A percentile compares a stretch with the other conserved stretches of the same genome.
Evolutionary conservation across 2,113 vertebrate species (phyloP).

Genomic region (Pavo muticus): DNA sequence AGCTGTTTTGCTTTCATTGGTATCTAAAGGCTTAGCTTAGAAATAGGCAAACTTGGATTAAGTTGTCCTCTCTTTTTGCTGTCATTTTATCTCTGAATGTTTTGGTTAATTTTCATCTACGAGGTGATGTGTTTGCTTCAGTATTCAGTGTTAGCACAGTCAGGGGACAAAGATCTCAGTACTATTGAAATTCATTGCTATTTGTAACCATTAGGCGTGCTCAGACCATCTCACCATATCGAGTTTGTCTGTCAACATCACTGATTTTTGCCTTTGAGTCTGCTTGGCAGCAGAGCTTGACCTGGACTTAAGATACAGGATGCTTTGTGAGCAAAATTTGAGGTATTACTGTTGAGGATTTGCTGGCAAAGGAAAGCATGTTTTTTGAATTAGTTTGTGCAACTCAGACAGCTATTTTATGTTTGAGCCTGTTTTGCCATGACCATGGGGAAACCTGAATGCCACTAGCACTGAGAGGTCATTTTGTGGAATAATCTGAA

Average conservation of each 20-base stretch:
- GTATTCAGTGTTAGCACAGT: not conserved
- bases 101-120: not conserved
- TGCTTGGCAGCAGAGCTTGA: not conserved
- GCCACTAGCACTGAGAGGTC: not conserved
- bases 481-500: not conserved
- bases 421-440: not conserved
- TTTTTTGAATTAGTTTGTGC: not conserved
- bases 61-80: not conserved
- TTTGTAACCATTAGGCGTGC: not conserved
- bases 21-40: not conserved
- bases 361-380: not conserved
- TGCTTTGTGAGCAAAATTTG: not conserved
- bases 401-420: not conserved
- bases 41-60: not conserved
- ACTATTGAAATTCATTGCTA: not conserved
- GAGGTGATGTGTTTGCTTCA: not conserved
- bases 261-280: not conserved
- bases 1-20: not conserved
- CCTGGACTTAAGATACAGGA: not conserved
- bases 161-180: not conserved
- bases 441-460: not conserved
- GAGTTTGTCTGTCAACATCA: not conserved
- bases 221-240: not conserved
- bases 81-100: not conserved
- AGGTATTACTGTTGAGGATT: not conserved